A percentile compares a stretch with the other conserved stretches of the same genome.
Conservation (phyloP, 2,888 invertebrate genomes). For the Tortricodes alternella region DNA sequence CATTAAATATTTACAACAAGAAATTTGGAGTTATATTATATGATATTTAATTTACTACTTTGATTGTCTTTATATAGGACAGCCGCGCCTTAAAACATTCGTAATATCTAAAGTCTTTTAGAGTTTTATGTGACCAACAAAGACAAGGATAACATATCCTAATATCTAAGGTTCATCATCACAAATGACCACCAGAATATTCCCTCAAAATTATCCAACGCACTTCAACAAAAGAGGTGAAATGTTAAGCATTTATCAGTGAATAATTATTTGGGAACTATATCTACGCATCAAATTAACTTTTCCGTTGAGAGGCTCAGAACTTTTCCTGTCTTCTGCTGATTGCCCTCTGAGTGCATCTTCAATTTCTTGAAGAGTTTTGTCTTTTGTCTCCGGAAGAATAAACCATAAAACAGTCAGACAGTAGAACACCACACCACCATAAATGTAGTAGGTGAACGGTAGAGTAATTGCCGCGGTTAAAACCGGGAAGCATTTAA, state of each 20-base stretch:
- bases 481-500: constrained; percentile 85
- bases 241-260: constrained; percentile 43
- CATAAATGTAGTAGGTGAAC: constrained; percentile 84
- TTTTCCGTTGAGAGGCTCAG: constrained; percentile 55
- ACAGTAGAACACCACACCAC: constrained; percentile 75
- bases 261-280: constrained; percentile 68
- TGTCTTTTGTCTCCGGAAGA: constrained; percentile 87
- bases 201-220: too few relatives aligned
- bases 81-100: too few relatives aligned
- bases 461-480: constrained; percentile 75
- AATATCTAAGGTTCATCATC: too few relatives aligned
- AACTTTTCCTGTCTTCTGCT: constrained; percentile 48
- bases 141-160: too few relatives aligned
- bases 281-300: constrained; percentile 54
- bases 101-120: too few relatives aligned
- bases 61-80: too few relatives aligned
- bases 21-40: too few relatives aligned
- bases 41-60: too few relatives aligned
- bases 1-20: too few relatives aligned
- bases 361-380: constrained; percentile 86
- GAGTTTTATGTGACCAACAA: too few relatives aligned
- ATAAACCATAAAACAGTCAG: constrained; percentile 80
- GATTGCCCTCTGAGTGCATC: constrained; percentile 70
- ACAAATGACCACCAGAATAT: too few relatives aligned
- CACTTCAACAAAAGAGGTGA: background rate